Conservation (phyloP, 2,113 vertebrate species). For the Pollimyrus isidori region DNA sequence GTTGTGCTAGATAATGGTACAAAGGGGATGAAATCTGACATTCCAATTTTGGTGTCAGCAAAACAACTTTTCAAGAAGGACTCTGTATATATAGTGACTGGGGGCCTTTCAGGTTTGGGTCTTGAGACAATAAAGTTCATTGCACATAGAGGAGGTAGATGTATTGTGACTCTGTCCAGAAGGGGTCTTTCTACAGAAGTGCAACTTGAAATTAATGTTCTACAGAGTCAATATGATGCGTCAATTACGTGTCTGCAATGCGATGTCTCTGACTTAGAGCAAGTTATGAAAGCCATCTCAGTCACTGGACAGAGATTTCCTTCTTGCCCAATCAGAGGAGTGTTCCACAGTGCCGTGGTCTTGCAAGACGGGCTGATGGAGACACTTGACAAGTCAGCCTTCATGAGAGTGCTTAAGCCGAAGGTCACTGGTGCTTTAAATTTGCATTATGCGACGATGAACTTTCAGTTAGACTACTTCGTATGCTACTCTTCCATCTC, state of each 20-base stretch:
- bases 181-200: conserved; percentile 47
- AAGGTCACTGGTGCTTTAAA: conserved; percentile 73
- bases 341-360: conserved; percentile 76
- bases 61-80: conserved; percentile 57
- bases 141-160: conserved; percentile 59
- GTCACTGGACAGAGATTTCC: conserved; percentile 51
- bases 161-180: conserved; percentile 67
- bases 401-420: conserved; percentile 68
- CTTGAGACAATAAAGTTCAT: conserved; percentile 78
- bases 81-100: conserved; percentile 66
- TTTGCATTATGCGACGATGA: conserved; percentile 66
- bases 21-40: conserved; percentile 46
- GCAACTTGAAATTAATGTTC: conserved; percentile 53
- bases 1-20: conserved; percentile 47
- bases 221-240: conserved; percentile 48
- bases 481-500: conserved; percentile 77
- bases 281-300: conserved; percentile 59
- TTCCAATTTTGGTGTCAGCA: conserved; percentile 40
- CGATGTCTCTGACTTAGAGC: conserved; percentile 51
- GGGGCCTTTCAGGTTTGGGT: conserved; percentile 77
- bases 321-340: conserved; percentile 62
- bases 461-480: conserved; percentile 71
- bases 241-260: conserved; percentile 58
- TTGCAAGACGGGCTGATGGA: conserved; percentile 65
- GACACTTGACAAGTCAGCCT: conserved; percentile 56